phyloP scores from a whole-genome alignment of 2,113 vertebrate genomes.

The Benitochromis conjunctus region DNA sequence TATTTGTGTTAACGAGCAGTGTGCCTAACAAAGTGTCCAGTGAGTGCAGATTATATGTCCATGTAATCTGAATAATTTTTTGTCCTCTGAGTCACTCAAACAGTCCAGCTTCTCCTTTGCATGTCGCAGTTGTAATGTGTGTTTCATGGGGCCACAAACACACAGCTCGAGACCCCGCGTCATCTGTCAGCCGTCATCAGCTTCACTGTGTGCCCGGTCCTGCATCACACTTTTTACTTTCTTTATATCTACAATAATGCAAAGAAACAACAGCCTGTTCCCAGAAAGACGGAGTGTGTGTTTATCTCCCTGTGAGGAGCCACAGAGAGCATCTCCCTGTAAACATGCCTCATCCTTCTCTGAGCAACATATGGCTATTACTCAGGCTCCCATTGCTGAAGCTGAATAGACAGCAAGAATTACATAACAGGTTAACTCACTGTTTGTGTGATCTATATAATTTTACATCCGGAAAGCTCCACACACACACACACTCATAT shows the following conservation, averaged over 20 bases:
- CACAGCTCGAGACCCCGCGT: neutral
- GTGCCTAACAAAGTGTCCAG: neutral
- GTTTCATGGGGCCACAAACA: neutral
- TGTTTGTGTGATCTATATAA: neutral
- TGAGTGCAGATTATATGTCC: neutral
- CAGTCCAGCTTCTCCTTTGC: neutral
- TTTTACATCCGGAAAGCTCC: neutral
- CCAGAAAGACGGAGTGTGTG: neutral
- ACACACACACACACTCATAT: neutral
- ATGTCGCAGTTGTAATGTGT: neutral
- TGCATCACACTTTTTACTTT: neutral
- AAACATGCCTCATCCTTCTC: conserved; percentile 16
- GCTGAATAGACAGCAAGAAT: conserved; percentile 33
- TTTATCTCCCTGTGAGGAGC: neutral
- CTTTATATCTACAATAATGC: neutral
- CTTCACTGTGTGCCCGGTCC: neutral
- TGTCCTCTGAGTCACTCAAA: neutral
- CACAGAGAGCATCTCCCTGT: conserved; percentile 26
- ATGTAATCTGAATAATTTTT: neutral
- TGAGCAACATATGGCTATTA: conserved; percentile 56
- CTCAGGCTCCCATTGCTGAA: conserved; percentile 25
- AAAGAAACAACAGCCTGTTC: neutral
- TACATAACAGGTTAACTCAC: conserved; percentile 45
- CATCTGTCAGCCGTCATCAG: conserved; percentile 31
- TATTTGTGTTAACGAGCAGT: neutral